Evolutionary conservation across 2,113 vertebrate genomes (phyloP).

Genomic region (Furnarius figulus): DNA sequence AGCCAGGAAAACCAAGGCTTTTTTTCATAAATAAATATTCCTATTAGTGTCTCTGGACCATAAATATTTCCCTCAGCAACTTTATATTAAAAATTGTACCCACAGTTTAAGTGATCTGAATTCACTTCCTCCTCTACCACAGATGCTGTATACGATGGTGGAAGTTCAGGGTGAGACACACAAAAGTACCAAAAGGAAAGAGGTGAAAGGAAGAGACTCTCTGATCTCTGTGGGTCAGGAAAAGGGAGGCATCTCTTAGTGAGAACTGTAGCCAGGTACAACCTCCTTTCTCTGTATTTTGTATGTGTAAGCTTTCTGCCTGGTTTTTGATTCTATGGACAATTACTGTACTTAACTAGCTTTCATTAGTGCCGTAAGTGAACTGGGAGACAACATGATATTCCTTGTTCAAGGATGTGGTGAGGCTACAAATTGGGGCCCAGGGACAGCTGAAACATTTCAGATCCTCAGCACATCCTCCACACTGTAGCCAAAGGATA

Average conservation of each 20-base stretch:
- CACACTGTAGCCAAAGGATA: not conserved
- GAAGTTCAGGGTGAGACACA: not conserved
- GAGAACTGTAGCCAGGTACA: not conserved
- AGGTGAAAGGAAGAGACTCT: not conserved
- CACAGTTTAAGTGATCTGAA: not conserved
- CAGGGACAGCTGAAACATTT: not conserved
- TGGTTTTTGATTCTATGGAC: not conserved
- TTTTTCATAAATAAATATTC: not conserved
- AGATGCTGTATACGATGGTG: not conserved
- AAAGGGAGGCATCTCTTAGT: accelerated
- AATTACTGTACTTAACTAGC: not conserved
- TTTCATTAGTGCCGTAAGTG: not conserved
- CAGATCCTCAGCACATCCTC: not conserved
- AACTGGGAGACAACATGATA: not conserved
- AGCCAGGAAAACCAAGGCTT: not conserved
- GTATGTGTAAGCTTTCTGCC: not conserved
- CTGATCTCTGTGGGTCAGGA: not conserved
- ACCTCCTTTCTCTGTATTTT: not conserved
- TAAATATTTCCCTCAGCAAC: not conserved
- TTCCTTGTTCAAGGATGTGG: not conserved
- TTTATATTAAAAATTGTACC: not conserved
- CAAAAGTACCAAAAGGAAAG: not conserved
- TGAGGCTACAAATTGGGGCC: not conserved
- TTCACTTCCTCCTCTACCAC: not conserved
- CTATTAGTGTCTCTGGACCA: not conserved